Evolutionary conservation across 2,113 vertebrate genomes (phyloP).

Genomic region (Aythya baeri): DNA sequence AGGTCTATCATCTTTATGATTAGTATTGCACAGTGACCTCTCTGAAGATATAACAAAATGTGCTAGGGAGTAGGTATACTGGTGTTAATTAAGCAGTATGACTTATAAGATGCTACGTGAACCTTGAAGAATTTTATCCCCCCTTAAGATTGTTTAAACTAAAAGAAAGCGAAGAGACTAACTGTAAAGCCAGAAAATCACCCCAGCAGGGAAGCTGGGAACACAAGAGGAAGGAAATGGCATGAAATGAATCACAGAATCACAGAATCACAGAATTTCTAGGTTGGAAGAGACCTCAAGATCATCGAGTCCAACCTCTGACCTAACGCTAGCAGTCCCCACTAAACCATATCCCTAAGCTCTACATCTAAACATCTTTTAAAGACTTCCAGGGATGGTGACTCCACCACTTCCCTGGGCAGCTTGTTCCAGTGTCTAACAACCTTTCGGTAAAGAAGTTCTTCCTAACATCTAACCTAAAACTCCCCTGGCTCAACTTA

Average conservation of each 20-base stretch:
- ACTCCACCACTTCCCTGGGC: too few relatives aligned
- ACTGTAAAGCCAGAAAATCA: background rate
- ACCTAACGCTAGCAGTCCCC: too few relatives aligned
- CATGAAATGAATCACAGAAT: background rate
- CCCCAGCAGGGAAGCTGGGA: background rate
- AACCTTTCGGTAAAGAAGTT: too few relatives aligned
- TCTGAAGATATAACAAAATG: background rate
- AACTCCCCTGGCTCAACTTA: too few relatives aligned
- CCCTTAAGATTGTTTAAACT: background rate
- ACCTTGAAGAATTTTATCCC: background rate
- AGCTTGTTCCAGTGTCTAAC: too few relatives aligned
- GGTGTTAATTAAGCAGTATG: background rate
- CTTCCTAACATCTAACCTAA: too few relatives aligned
- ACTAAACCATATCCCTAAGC: too few relatives aligned
- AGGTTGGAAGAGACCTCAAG: too few relatives aligned
- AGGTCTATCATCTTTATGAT: background rate
- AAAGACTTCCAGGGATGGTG: too few relatives aligned
- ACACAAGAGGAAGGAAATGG: background rate
- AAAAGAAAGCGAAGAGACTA: background rate
- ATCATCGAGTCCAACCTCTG: too few relatives aligned
- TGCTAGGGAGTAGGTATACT: background rate
- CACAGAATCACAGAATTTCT: too few relatives aligned
- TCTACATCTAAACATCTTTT: too few relatives aligned
- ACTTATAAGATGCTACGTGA: background rate
- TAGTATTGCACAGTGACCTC: background rate